Conservation (phyloP, 2,113 vertebrate species). For the Phylloscopus trochilus region DNA sequence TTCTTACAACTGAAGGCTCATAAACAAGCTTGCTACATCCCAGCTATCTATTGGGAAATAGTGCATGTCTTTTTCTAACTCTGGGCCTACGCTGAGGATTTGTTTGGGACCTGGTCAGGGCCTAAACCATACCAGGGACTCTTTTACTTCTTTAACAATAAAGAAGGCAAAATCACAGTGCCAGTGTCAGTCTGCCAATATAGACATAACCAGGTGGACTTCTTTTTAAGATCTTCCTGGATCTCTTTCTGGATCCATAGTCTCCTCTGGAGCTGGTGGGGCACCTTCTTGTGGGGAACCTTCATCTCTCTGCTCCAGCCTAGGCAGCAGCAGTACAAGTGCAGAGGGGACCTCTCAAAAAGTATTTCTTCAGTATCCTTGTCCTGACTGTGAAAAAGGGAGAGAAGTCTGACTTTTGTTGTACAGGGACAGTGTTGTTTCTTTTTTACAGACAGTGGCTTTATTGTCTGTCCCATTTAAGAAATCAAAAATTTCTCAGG, state of each 20-base stretch:
- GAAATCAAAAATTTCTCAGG: not conserved
- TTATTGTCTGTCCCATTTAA: not conserved
- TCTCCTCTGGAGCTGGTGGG: not conserved
- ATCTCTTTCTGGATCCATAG: not conserved
- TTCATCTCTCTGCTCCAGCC: not conserved
- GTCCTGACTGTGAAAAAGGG: not conserved
- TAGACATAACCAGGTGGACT: not conserved
- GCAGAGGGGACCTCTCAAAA: not conserved
- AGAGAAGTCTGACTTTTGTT: not conserved
- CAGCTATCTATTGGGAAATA: not conserved
- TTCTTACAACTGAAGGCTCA: not conserved
- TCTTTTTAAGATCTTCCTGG: not conserved
- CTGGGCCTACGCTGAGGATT: not conserved
- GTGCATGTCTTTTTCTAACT: not conserved
- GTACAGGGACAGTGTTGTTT: not conserved
- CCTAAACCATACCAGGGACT: not conserved
- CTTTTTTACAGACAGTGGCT: not conserved
- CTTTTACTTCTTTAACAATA: not conserved
- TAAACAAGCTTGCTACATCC: not conserved
- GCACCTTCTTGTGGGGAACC: not conserved
- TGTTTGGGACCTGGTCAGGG: not conserved
- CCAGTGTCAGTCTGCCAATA: fast-evolving
- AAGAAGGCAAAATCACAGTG: not conserved
- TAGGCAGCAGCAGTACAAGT: not conserved
- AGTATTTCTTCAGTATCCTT: not conserved